Evolutionary conservation across 2,113 vertebrate species (phyloP).

Genomic region (Halcyon malimbica): DNA sequence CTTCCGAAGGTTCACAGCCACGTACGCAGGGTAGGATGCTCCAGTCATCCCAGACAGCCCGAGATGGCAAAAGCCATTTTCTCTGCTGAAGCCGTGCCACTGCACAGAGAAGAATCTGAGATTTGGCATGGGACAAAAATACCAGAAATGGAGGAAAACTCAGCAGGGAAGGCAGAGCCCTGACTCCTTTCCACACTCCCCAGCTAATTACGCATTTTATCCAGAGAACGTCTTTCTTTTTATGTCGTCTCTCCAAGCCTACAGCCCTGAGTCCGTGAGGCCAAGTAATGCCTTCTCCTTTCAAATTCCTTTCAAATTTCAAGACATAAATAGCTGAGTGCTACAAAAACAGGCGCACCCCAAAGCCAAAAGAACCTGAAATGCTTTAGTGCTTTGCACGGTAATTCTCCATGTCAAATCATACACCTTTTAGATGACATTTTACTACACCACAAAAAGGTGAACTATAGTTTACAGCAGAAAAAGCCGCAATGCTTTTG

Average conservation of each 20-base stretch:
- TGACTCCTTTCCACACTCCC: background rate
- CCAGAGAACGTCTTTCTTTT: background rate
- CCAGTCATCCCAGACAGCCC: background rate
- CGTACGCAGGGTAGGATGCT: background rate
- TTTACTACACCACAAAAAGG: background rate
- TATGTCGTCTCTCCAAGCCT: background rate
- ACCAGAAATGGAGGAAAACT: background rate
- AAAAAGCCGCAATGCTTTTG: background rate
- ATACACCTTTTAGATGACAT: background rate
- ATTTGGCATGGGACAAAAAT: background rate
- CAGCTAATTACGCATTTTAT: background rate
- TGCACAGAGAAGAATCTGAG: background rate
- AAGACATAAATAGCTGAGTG: background rate
- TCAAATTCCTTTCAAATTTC: background rate
- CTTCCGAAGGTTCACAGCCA: background rate
- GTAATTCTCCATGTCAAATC: background rate
- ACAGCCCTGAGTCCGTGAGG: background rate
- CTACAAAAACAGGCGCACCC: background rate
- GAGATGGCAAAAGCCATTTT: background rate
- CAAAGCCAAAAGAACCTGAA: background rate
- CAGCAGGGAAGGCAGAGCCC: background rate
- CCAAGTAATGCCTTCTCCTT: background rate
- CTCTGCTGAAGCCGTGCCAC: background rate
- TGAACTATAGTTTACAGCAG: background rate
- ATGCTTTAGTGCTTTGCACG: background rate